Conservation (phyloP, 2,888 invertebrate species). For the Sinelater perroti region DNA sequence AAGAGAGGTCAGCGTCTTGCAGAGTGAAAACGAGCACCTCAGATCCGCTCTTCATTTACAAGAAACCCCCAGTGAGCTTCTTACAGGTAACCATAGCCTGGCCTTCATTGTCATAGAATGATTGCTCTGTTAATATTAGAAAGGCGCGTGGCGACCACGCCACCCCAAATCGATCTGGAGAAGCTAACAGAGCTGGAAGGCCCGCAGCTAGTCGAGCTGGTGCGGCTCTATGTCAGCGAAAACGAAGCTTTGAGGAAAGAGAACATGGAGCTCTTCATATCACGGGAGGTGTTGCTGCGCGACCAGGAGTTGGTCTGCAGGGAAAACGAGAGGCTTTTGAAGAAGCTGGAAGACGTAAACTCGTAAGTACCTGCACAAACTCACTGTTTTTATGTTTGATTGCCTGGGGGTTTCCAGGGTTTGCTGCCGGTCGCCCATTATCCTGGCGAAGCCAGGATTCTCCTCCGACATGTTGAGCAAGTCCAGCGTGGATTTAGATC, state of each 20-base stretch:
- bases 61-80: constrained; percentile 63
- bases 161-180: constrained; percentile 69
- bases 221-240: constrained; percentile 85
- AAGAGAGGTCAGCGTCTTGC: constrained; percentile 83
- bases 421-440: constrained; percentile 83
- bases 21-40: constrained; percentile 89
- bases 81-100: constrained; percentile 5
- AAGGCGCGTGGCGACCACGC: constrained; percentile 59
- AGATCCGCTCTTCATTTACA: constrained; percentile 74
- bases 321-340: constrained; percentile 88
- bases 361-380: constrained; percentile 71
- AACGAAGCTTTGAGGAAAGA: constrained; percentile 82
- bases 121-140: constrained; percentile 44
- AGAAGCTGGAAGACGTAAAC: constrained; percentile 88
- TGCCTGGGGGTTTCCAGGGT: constrained; percentile 65
- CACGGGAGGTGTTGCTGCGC: constrained; percentile 80
- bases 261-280: constrained; percentile 83
- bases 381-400: background rate
- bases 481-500: constrained; percentile 52
- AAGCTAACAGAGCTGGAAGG: constrained; percentile 78
- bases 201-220: constrained; percentile 82
- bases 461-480: constrained; percentile 63
- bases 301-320: constrained; percentile 91
- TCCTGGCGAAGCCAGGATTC: constrained; percentile 78
- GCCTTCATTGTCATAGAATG: background rate